A percentile compares a stretch with the other conserved stretches of the same genome.
Evolutionary conservation across 92 coral and sea anemone genomes (phyloP).

Genomic region (Epizoanthus ramosus): DNA sequence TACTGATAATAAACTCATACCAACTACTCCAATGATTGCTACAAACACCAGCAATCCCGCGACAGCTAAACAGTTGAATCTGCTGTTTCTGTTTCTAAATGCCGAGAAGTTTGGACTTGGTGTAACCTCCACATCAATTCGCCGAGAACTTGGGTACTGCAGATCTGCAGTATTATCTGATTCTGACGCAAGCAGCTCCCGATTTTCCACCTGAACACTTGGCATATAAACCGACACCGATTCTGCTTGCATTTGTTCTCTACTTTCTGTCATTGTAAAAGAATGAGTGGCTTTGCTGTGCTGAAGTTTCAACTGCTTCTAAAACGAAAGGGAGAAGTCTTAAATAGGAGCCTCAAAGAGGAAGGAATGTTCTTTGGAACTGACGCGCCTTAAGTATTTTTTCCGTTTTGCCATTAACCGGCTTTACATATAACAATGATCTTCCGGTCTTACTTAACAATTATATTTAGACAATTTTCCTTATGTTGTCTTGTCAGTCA

Average conservation of each 20-base stretch:
- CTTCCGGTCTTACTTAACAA: too few relatives aligned
- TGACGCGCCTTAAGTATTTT: background rate
- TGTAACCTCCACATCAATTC: background rate
- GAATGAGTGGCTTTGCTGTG: background rate
- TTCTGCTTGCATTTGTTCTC: background rate
- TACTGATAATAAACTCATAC: conserved; percentile 6
- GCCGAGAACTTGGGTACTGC: background rate
- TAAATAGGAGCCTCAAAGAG: background rate
- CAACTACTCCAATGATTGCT: conserved; percentile 7
- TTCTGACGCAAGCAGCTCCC: background rate
- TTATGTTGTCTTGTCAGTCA: too few relatives aligned
- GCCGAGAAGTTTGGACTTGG: background rate
- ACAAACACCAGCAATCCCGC: background rate
- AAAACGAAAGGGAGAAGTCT: background rate
- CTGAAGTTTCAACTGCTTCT: background rate
- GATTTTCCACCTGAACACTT: background rate
- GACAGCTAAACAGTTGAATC: background rate
- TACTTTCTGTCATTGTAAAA: background rate
- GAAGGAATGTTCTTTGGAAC: background rate
- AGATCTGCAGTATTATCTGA: background rate
- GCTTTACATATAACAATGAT: too few relatives aligned
- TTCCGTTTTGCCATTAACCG: too few relatives aligned
- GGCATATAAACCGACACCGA: background rate
- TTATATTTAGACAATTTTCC: too few relatives aligned
- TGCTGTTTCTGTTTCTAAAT: conserved; percentile 2